Evolutionary conservation across 2,888 invertebrate species (phyloP).

Genomic region (Bombylius major): DNA sequence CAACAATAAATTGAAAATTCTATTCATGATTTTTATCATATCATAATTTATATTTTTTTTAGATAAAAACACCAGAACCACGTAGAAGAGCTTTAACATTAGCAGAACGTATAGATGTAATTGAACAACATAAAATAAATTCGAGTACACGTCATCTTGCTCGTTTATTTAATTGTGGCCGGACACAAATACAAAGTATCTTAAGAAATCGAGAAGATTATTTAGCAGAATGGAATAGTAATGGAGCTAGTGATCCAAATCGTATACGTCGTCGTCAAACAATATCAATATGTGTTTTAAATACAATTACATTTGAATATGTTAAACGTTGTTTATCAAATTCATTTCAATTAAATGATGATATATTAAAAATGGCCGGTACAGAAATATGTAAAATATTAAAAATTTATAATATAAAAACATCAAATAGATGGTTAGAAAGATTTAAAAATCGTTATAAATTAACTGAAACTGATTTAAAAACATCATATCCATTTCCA

Average conservation of each 20-base stretch:
- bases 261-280: background rate
- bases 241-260: background rate
- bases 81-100: background rate
- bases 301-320: slow-evolving; percentile 4
- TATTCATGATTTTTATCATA: too few relatives aligned
- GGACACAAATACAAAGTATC: slow-evolving; percentile 4
- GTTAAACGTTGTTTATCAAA: background rate
- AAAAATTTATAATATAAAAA: slow-evolving; percentile 1
- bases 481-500: background rate
- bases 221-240: slow-evolving; percentile 2
- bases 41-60: too few relatives aligned
- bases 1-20: too few relatives aligned
- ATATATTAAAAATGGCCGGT: background rate
- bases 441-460: slow-evolving; percentile 4
- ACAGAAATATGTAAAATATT: background rate
- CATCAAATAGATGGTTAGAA: slow-evolving; percentile 8
- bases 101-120: slow-evolving; percentile 1
- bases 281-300: background rate
- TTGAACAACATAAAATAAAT: slow-evolving; percentile 1
- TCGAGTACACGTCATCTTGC: background rate
- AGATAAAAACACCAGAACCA: too few relatives aligned
- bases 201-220: slow-evolving; percentile 4
- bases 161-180: slow-evolving; percentile 1
- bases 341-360: background rate
- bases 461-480: background rate